Evolutionary conservation across 2,888 invertebrate genomes (phyloP), one percentile per base, ranked within the genome.

Genomic region (Eupithecia inturbata): DNA sequence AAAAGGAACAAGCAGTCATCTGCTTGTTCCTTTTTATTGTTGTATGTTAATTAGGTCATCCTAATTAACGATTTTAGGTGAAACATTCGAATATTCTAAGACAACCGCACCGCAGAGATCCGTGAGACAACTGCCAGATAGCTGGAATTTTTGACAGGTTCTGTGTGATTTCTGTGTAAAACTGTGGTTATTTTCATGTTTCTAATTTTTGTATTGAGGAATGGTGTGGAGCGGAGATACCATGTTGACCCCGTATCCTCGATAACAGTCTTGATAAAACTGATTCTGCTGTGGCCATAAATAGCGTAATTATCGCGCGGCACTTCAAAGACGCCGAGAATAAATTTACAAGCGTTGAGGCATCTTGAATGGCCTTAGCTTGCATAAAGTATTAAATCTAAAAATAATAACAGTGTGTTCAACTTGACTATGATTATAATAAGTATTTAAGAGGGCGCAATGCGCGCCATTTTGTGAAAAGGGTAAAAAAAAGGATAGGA

Each of bases 241-340:
- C 22, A 57, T 57, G 57, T 26, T 57, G 57, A 26, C 57, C 57
- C 26, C 4, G n/a, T 57, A 26, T 57, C 14, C 83, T 86, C 88
- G 88, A 91, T 89, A 91, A 85, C 86, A 84, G 83, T 89, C 86
- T 88, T 89, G 89, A 92, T 92, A 91, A 92, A 91, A 89, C 88
- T 85, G 84, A 86, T 87, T 87, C 86, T 85, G 82, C 82, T 73
- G 85, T 87, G 67, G 84, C 84, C 87, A 88, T 91, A 89, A 89
- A 88, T 88, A 88, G 86, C 85, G 86, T 91, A 90, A 92, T 92
- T 91, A 92, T 88, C 89, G 84, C 86, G 83, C 82, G 83, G 85
- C 81, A 84, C 87, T 90, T 92, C 91, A 92, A 92, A 92, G 80
- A 85, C 57, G 14, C 89, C 89, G 83, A 74, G 75, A 82, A 85